Evolutionary conservation across 2,888 invertebrate species (phyloP), one percentile per base, ranked within the genome.

Genomic region (Harpagoxenus sublaevis): DNA sequence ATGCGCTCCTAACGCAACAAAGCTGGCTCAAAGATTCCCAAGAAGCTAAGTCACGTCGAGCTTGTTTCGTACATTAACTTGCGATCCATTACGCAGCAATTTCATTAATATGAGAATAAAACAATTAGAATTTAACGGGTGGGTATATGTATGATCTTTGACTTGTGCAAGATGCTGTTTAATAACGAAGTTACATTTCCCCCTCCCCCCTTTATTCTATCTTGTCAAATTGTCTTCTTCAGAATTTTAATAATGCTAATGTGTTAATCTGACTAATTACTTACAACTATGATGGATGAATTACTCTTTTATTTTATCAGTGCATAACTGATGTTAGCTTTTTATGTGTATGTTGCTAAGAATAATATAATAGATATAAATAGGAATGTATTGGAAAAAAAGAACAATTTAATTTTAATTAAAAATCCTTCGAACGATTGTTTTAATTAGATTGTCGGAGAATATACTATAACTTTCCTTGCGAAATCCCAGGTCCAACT

Each of bases 71-170:
- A 53, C 53, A 81, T 81, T 62, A 81, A 62, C 48, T 12, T 8
- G 12, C 60, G 60, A 48, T 81, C 73, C 73, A 28, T 81, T 81
- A 81, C 73, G 28, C 60, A 51, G 73, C 79, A 62, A 62, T 81
- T 81, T 83, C 28, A 78, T 83, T 68, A 71, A 87, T 81, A 85
- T 45, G 28, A 68, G 68, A 75, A 31, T 66, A 81, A 87, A 81
- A 73, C 51, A 73, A 81, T 73, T 35, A 39, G 55, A 73, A 81
- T 73, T 60, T 62, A 60, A 81, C n/a, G 39, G 39, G 23, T 31
- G 31, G 31, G 15, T 60, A 48, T 57, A 60, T 65, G 18, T 12
- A 55, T 48, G 73, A 71, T 60, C 45, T 55, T 71, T 23, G 55
- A 71, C 78, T 48, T 57, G 55, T 63, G 78, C 45, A n/a, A 18